A percentile compares a stretch with the other conserved stretches of the same genome.
These are phyloP conservation scores for Poeciliopsis turrubarensis DNA, from an alignment of 2,113 vertebrate species.

Conservation along the genomic window DNA sequence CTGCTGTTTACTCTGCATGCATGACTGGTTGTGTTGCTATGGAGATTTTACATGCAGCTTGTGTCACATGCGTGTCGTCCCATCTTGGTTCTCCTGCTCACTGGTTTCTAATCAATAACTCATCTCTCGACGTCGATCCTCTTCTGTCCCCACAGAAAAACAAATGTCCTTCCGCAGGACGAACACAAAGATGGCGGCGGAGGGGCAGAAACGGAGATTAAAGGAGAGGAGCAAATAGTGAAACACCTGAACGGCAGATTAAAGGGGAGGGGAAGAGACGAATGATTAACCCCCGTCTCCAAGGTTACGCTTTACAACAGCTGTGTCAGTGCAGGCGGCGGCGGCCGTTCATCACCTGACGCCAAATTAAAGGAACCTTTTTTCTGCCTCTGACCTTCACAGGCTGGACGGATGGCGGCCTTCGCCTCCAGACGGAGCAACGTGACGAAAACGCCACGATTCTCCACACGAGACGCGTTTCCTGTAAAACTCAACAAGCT, in stretches of 20 bases:
- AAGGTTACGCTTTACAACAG: slow-evolving; percentile 79
- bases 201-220: slow-evolving; percentile 11
- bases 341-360: slow-evolving; percentile 47
- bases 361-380: slow-evolving; percentile 53
- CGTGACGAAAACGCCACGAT: no score
- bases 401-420: slow-evolving; percentile 32
- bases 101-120: slow-evolving; percentile 82
- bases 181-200: slow-evolving; percentile 60
- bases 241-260: slow-evolving; percentile 58
- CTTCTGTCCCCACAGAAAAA: slow-evolving; percentile 75
- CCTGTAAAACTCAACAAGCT: neutral
- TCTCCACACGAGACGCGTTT: no score
- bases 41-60: slow-evolving; percentile 45
- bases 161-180: slow-evolving; percentile 81
- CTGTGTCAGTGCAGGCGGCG: slow-evolving; percentile 62
- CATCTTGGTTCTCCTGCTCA: slow-evolving; percentile 42
- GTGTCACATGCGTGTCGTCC: slow-evolving; percentile 59
- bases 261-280: slow-evolving; percentile 68
- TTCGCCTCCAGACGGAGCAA: slow-evolving; percentile 59
- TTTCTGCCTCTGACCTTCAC: slow-evolving; percentile 59
- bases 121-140: slow-evolving; percentile 78
- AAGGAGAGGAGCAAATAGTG: slow-evolving; percentile 38
- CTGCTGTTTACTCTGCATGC: slow-evolving; percentile 11
- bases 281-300: slow-evolving; percentile 75
- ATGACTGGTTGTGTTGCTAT: slow-evolving; percentile 4